phyloP scores from a whole-genome alignment of 2,113 vertebrate species.

The Marcusenius ussheri region DNA sequence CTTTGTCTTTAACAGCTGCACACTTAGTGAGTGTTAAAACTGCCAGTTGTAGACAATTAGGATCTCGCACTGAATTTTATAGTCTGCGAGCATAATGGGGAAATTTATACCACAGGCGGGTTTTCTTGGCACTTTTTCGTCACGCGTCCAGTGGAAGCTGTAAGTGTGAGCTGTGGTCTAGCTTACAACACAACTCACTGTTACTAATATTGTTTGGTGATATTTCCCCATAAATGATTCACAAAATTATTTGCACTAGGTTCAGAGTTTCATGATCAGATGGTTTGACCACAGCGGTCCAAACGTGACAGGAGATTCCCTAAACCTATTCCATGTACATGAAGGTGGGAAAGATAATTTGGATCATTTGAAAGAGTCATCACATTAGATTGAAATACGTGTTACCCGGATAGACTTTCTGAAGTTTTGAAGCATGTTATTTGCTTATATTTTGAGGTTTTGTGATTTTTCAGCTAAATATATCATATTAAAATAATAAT shows the following conservation, averaged over 20 bases:
- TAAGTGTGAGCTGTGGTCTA: background rate
- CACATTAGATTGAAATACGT: background rate
- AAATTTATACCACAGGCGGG: background rate
- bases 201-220: background rate
- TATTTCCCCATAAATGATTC: background rate
- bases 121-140: background rate
- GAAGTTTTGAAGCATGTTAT: background rate
- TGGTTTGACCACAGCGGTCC: background rate
- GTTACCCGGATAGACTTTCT: background rate
- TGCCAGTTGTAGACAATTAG: slow-evolving; percentile 77
- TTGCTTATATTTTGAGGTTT: background rate
- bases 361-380: background rate
- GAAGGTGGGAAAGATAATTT: background rate
- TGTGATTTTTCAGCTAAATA: background rate
- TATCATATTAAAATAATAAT: background rate
- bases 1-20: slow-evolving; percentile 73
- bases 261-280: background rate
- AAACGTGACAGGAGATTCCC: background rate
- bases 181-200: background rate
- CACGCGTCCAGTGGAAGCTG: background rate
- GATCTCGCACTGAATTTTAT: slow-evolving; percentile 48
- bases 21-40: slow-evolving; percentile 81
- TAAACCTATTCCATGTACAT: background rate
- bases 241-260: background rate
- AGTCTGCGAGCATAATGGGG: background rate